These are phyloP conservation scores for Falcaria lacertinaria DNA, from an alignment of 2,888 invertebrate species.

Conservation along the genomic window DNA sequence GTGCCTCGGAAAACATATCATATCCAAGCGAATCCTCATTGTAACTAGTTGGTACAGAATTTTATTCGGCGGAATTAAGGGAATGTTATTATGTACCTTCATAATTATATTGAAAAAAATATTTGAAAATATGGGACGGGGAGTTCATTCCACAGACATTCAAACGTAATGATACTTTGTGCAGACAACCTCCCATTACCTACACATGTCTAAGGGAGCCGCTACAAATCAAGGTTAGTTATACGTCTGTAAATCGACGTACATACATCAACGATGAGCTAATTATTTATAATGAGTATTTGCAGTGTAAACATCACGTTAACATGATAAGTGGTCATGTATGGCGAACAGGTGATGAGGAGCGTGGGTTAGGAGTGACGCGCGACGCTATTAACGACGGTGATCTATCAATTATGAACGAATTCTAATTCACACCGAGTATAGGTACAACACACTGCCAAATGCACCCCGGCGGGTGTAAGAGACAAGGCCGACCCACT, in stretches of 20 bases:
- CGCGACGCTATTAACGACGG: conserved; percentile 12
- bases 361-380: conserved; percentile 19
- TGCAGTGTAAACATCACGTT: background rate
- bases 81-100: too few relatives aligned
- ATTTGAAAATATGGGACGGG: too few relatives aligned
- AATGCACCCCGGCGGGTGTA: conserved; percentile 32
- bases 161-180: too few relatives aligned
- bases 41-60: too few relatives aligned
- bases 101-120: too few relatives aligned
- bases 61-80: too few relatives aligned
- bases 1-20: too few relatives aligned
- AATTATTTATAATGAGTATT: background rate
- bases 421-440: conserved; percentile 34
- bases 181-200: too few relatives aligned
- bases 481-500: conserved; percentile 30
- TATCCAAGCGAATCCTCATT: too few relatives aligned
- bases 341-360: conserved; percentile 9
- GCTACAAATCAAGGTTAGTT: background rate
- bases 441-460: conserved; percentile 24
- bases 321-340: conserved; percentile 3
- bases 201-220: too few relatives aligned
- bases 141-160: too few relatives aligned
- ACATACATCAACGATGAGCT: background rate
- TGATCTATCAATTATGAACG: conserved; percentile 30
- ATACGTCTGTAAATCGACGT: background rate